Conservation (phyloP, 1,140 invertebrate genomes). For the Trypoxylus dichotomus region DNA sequence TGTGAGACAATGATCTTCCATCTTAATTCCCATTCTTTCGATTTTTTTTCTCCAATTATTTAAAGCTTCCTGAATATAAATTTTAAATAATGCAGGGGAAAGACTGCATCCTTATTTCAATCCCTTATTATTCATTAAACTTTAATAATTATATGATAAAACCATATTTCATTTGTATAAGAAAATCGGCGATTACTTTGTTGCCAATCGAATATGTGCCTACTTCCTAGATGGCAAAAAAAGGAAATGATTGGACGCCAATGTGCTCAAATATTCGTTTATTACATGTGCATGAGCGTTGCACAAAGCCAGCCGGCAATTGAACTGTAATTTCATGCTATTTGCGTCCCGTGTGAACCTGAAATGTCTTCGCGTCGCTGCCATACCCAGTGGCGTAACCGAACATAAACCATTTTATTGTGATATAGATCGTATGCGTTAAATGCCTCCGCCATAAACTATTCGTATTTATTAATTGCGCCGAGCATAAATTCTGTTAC, state of each 20-base stretch:
- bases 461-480: slow-evolving; percentile 30
- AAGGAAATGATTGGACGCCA: not conserved
- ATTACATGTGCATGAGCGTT: not conserved
- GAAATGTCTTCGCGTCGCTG: slow-evolving; percentile 26
- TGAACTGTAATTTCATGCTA: slow-evolving; percentile 39
- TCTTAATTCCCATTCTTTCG: too few species aligned
- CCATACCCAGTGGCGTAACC: slow-evolving; percentile 30
- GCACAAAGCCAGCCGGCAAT: slow-evolving; percentile 31
- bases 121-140: too few species aligned
- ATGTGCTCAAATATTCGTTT: not conserved
- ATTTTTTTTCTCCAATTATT: too few species aligned
- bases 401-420: slow-evolving; percentile 28
- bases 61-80: too few species aligned
- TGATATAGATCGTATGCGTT: slow-evolving; percentile 27
- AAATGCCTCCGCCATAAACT: slow-evolving; percentile 14
- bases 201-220: too few species aligned
- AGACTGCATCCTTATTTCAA: too few species aligned
- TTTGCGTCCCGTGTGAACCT: slow-evolving; percentile 39
- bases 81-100: too few species aligned
- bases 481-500: slow-evolving; percentile 10
- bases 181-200: too few species aligned
- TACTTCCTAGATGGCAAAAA: too few species aligned
- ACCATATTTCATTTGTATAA: too few species aligned
- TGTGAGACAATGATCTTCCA: too few species aligned
- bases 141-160: too few species aligned